Evolutionary conservation across 2,113 vertebrate species (phyloP), one percentile per base, ranked within the genome.

Genomic region (Crocuta crocuta): DNA sequence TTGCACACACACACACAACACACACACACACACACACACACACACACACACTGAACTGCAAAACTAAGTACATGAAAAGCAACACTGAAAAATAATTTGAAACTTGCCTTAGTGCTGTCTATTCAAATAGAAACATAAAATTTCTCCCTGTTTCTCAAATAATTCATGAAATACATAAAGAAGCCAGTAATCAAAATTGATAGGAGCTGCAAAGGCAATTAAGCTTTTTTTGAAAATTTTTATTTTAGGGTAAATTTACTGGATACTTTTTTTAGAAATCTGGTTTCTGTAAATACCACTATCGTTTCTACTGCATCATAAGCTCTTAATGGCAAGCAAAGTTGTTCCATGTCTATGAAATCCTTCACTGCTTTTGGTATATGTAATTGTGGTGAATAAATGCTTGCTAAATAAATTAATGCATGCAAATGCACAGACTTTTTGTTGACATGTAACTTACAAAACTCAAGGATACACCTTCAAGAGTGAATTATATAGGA

Each of bases 321-420:
- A 81, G 17, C 10, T 85, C 68, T 93, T 68, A 9, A 86, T 65
- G 63, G 21, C 5, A 93, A 71, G 10, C 50, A 39, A 17, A 55
- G 31, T 90, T 95, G n/a, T 89, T 95, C 70, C 76, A 88, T 50
- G 17, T 83, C 33, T 93, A 35, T 88, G 28, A 83, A 86, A 91
- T 85, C 8, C 5, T 74, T 88, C 35, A 68, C 17, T 83, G 6
- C 28, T 83, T 39, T 79, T 86, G 4, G 1, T 23, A 15, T 16
- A 7, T 78, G 61, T 43, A 81, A 43, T 39, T 15, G 11, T 96
- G 23, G 5, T 89, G 48, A 92, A 35, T 45, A 89, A 68, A 81
- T 79, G 53, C 11, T 82, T 86, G 11, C 53, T 95, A 88, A 48
- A 63, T 71, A 79, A 94, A 83, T 66, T 24, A 87, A 83, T 92